Conservation (phyloP, 2,888 invertebrate species). For the Phaonia tiefii region DNA sequence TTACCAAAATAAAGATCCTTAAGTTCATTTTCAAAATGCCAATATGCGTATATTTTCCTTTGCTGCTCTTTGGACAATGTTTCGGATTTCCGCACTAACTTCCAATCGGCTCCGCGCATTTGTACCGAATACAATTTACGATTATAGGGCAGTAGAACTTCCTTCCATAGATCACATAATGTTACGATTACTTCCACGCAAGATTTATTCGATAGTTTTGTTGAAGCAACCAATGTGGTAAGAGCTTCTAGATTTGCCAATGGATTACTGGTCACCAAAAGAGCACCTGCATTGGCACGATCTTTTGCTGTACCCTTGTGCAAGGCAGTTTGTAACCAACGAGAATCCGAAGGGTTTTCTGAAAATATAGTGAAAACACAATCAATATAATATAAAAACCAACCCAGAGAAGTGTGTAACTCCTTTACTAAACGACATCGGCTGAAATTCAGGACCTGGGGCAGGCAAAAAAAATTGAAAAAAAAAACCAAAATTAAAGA, state of each 20-base stretch:
- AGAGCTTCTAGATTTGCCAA: conserved; percentile 78
- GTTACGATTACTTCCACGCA: conserved; percentile 77
- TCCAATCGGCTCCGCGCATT: conserved; percentile 79
- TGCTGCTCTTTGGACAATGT: conserved; percentile 83
- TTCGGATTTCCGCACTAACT: conserved; percentile 74
- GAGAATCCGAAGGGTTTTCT: conserved; percentile 79
- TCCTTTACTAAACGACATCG: too few species aligned
- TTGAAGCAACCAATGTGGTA: conserved; percentile 76
- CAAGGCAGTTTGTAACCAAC: conserved; percentile 80
- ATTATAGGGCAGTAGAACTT: conserved; percentile 77
- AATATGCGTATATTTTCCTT: conserved; percentile 86
- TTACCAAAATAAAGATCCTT: conserved; percentile 87
- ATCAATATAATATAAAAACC: too few species aligned
- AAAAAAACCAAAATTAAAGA: too few species aligned
- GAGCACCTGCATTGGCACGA: conserved; percentile 79
- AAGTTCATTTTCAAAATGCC: conserved; percentile 95
- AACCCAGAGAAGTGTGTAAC: too few species aligned
- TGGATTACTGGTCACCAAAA: conserved; percentile 80
- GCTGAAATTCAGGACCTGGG: too few species aligned
- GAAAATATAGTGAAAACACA: neutral
- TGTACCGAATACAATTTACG: conserved; percentile 77
- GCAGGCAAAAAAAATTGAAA: too few species aligned
- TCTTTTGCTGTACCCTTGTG: conserved; percentile 80
- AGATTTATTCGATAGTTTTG: conserved; percentile 79
- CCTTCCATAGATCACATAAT: conserved; percentile 78